Conservation (phyloP, 37 sponge, comb jelly and placozoan species). For the Beroe ovata region DNA sequence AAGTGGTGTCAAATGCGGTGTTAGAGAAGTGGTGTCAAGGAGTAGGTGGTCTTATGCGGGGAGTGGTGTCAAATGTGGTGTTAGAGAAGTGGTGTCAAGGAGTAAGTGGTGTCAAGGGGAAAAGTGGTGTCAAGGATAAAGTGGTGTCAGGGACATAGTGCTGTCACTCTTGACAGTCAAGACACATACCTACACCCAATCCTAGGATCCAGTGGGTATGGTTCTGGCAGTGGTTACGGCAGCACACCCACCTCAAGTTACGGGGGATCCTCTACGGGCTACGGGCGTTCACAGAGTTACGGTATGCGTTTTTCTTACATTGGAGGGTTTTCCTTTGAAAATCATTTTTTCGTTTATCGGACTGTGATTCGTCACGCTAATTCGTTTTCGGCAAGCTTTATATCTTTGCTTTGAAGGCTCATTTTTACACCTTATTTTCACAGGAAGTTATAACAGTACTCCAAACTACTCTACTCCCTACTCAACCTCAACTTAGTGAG, state of each 20-base stretch:
- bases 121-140: too few relatives aligned
- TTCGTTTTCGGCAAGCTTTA: too few relatives aligned
- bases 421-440: too few relatives aligned
- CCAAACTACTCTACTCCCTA: neutral
- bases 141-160: too few relatives aligned
- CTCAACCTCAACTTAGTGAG: neutral
- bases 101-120: neutral
- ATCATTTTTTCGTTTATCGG: too few relatives aligned
- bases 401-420: too few relatives aligned
- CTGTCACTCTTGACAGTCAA: too few relatives aligned
- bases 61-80: neutral
- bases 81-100: neutral
- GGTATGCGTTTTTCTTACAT: neutral
- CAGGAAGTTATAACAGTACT: neutral
- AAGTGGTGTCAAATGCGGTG: too few relatives aligned
- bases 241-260: neutral
- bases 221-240: neutral
- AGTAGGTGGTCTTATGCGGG: too few relatives aligned
- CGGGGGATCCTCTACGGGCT: neutral
- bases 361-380: too few relatives aligned
- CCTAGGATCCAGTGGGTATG: neutral
- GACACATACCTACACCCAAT: too few relatives aligned
- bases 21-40: neutral
- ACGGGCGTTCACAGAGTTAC: neutral
- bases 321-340: neutral